phyloP scores from a whole-genome alignment of 2,113 vertebrate species.

The Gasterosteus aculeatus region DNA sequence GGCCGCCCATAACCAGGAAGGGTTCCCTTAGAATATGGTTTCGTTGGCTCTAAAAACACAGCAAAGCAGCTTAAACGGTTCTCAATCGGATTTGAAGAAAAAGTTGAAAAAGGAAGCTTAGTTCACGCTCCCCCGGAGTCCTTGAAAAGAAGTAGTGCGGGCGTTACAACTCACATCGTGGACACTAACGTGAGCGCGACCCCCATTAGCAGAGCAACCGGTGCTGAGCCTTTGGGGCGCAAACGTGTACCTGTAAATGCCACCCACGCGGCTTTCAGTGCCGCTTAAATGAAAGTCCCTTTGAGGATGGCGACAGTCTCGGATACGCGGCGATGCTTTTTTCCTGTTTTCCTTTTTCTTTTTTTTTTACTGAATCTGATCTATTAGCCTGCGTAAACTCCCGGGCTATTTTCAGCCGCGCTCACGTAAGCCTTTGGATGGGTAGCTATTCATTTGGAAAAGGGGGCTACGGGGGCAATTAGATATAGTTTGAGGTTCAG shows the following conservation, averaged over 20 bases:
- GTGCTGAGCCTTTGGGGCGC: slow-evolving; percentile 60
- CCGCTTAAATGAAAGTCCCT: slow-evolving; percentile 71
- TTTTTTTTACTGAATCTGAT: slow-evolving; percentile 54
- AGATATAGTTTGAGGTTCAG: slow-evolving; percentile 78
- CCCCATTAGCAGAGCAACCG: slow-evolving; percentile 43
- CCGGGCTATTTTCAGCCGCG: slow-evolving; percentile 75
- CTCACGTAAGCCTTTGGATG: slow-evolving; percentile 72
- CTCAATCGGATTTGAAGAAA: neutral
- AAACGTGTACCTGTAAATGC: slow-evolving; percentile 69
- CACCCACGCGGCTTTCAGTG: slow-evolving; percentile 66
- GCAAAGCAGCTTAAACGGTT: neutral
- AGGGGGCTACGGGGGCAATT: slow-evolving; percentile 76
- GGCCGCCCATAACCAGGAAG: neutral
- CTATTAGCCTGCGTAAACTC: slow-evolving; percentile 69
- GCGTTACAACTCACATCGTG: slow-evolving; percentile 52
- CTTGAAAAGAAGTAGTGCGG: neutral
- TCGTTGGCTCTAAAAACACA: neutral
- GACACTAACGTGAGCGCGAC: slow-evolving; percentile 60
- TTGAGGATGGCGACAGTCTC: slow-evolving; percentile 64
- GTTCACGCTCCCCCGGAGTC: neutral
- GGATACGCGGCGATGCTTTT: slow-evolving; percentile 46
- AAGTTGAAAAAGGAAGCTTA: neutral
- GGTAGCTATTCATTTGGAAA: slow-evolving; percentile 79
- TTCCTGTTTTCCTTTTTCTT: slow-evolving; percentile 17
- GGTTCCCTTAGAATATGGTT: neutral